These are phyloP conservation scores for Cephus runcator DNA, from an alignment of 2,888 invertebrate genomes.

Conservation along the genomic window DNA sequence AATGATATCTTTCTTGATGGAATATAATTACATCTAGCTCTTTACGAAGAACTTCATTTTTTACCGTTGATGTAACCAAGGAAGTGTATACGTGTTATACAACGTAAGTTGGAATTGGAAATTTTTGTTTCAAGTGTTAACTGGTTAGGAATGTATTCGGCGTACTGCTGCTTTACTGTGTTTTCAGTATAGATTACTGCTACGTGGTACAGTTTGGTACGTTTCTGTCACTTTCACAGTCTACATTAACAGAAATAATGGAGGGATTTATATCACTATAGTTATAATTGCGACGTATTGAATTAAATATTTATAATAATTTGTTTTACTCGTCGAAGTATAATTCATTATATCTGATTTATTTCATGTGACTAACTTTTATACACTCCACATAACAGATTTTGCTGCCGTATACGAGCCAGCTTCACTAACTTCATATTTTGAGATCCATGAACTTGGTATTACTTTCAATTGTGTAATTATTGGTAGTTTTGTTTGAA, in stretches of 20 bases:
- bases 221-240: neutral
- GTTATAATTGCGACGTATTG: neutral
- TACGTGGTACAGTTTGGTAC: neutral
- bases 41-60: neutral
- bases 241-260: neutral
- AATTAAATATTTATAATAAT: neutral
- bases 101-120: neutral
- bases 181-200: neutral
- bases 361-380: neutral
- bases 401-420: too few relatives aligned
- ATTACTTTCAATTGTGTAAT: neutral
- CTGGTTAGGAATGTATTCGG: neutral
- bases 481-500: neutral
- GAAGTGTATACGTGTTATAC: too few relatives aligned
- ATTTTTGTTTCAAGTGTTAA: neutral
- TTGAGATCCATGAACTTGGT: neutral
- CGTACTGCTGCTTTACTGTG: neutral
- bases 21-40: neutral
- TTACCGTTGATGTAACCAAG: neutral
- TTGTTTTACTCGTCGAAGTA: neutral
- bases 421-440: neutral
- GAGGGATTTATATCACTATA: neutral
- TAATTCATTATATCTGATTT: neutral
- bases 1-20: neutral
- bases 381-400: neutral